Percentiles rank a stretch among this genome's conserved stretches.
These are phyloP conservation scores for Leptonema lineaticorne DNA, from an alignment of 1,140 invertebrate genomes.

Conservation along the genomic window DNA sequence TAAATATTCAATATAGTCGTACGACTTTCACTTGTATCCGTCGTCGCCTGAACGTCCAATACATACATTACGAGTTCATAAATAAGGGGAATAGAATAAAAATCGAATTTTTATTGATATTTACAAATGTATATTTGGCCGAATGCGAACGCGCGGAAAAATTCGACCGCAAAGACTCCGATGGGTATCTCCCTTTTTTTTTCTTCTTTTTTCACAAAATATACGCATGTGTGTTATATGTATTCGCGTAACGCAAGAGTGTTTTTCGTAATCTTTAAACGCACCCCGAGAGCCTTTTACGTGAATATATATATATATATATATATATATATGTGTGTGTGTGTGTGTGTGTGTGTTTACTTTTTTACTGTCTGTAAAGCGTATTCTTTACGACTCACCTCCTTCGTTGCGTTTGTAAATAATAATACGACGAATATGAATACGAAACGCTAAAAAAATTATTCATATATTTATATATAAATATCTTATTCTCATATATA, in stretches of 20 bases:
- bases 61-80: no score
- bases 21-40: not conserved
- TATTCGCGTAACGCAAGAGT: conserved; percentile 18
- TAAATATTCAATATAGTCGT: not conserved
- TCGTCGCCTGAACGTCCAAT: no score
- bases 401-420: conserved; percentile 10
- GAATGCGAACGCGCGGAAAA: not conserved
- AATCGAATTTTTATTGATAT: no score
- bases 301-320: no score
- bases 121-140: not conserved
- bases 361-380: conserved; percentile 18
- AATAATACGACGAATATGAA: conserved; percentile 1
- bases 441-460: not conserved
- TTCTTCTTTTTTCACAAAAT: conserved; percentile 7
- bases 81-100: no score
- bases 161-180: not conserved
- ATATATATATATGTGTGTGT: no score
- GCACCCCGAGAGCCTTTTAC: conserved; percentile 10
- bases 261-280: conserved; percentile 18
- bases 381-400: conserved; percentile 11
- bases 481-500: no score
- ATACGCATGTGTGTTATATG: no score
- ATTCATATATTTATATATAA: no score
- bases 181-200: no score
- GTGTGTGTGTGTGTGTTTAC: no score